Evolutionary conservation across 2,113 vertebrate genomes (phyloP).

Genomic region (Saguinus imperator): DNA sequence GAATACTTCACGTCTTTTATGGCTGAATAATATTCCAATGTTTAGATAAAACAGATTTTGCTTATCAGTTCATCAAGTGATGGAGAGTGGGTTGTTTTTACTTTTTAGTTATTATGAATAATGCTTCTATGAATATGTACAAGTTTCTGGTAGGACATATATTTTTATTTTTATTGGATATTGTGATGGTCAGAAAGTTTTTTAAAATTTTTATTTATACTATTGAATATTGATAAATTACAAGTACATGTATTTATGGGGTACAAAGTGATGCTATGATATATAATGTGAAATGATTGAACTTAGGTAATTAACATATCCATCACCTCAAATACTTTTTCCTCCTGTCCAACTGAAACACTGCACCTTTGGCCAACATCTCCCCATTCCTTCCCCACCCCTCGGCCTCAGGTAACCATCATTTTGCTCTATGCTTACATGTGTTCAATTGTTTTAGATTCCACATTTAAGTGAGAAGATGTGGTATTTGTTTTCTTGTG

Average conservation of each 20-base stretch:
- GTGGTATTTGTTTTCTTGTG: background rate
- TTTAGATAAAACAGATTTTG: background rate
- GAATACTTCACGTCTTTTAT: background rate
- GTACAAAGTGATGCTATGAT: background rate
- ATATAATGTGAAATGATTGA: background rate
- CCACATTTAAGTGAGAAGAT: background rate
- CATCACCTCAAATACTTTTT: background rate
- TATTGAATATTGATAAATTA: background rate
- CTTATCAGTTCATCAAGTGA: background rate
- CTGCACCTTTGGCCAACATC: background rate
- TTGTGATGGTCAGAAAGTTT: background rate
- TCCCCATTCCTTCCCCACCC: background rate
- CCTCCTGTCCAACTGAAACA: background rate
- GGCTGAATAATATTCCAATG: background rate
- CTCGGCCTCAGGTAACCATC: background rate
- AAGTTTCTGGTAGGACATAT: background rate
- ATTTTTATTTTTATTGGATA: background rate
- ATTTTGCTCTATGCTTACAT: background rate
- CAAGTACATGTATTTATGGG: background rate
- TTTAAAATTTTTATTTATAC: background rate
- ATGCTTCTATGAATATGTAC: background rate
- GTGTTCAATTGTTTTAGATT: background rate
- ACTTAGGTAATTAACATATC: background rate
- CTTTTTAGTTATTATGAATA: background rate
- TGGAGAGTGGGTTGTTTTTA: background rate